Conservation (phyloP, 2,797 vertebrate genomes). For the Pampus argenteus region DNA sequence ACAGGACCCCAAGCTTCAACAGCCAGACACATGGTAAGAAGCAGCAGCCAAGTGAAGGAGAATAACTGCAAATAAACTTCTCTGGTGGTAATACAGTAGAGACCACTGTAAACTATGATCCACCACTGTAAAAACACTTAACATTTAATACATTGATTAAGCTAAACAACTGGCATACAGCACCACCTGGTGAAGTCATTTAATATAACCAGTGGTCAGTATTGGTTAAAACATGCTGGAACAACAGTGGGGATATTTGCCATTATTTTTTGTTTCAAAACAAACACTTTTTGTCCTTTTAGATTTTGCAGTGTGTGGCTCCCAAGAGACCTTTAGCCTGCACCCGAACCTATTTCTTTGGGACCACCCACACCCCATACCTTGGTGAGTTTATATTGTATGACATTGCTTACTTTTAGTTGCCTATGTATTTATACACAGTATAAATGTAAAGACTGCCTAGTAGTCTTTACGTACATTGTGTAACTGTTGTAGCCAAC, state of each 20-base stretch:
- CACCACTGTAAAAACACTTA: background rate
- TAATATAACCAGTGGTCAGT: background rate
- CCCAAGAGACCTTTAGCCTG: slow-evolving; percentile 95
- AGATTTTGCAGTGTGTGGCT: slow-evolving; percentile 95
- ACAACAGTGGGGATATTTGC: background rate
- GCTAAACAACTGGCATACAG: slow-evolving; percentile 14
- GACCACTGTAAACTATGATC: background rate
- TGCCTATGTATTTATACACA: background rate
- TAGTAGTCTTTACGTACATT: too few relatives aligned
- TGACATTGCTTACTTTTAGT: background rate
- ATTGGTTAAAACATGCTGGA: background rate
- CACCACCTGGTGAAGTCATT: slow-evolving; percentile 41
- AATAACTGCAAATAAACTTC: background rate
- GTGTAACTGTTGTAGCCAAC: too few relatives aligned
- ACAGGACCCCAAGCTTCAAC: slow-evolving; percentile 87
- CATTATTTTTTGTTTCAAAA: background rate
- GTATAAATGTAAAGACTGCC: background rate
- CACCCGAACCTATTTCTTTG: slow-evolving; percentile 97
- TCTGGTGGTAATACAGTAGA: background rate
- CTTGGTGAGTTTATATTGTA: slow-evolving; percentile 83
- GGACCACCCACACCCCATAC: slow-evolving; percentile 91
- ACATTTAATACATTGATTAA: background rate
- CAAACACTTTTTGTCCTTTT: slow-evolving; percentile 18
- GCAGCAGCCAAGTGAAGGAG: slow-evolving; percentile 7
- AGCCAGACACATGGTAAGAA: slow-evolving; percentile 94